Percentiles rank a stretch among this genome's conserved stretches.
Conservation (phyloP, 2,888 invertebrate genomes). For the Drepana falcataria region DNA sequence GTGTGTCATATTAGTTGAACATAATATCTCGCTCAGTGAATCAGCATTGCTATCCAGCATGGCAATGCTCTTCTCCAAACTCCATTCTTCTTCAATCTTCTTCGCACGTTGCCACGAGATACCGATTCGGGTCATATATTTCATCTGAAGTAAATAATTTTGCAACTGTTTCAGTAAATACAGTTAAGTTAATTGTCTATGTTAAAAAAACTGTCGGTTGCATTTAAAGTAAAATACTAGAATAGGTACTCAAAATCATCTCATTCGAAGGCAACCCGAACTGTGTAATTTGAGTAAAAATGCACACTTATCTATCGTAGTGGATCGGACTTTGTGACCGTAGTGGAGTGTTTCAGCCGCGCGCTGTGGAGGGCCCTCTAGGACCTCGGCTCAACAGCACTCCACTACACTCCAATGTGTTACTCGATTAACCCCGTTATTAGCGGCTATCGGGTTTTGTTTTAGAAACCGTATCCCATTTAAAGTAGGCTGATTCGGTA, state of each 20-base stretch:
- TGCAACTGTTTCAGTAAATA: no score
- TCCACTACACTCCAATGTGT: slow-evolving; percentile 26
- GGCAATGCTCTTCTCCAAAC: no score
- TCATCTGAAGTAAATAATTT: no score
- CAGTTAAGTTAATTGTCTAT: no score
- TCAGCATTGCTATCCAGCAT: no score
- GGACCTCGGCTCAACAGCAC: slow-evolving; percentile 11
- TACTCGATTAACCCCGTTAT: slow-evolving; percentile 32
- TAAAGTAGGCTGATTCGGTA: not conserved
- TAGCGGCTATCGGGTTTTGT: slow-evolving; percentile 20
- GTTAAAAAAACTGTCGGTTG: no score
- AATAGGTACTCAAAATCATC: slow-evolving; percentile 1
- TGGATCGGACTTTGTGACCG: slow-evolving; percentile 20
- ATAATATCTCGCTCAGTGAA: no score
- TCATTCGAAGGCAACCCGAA: slow-evolving; percentile 8
- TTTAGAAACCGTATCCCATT: slow-evolving; percentile 6
- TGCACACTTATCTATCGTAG: slow-evolving; percentile 25
- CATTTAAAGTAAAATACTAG: no score
- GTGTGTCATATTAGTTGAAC: no score
- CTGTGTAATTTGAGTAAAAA: slow-evolving; percentile 22
- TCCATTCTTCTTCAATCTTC: no score
- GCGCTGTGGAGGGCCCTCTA: slow-evolving; percentile 15
- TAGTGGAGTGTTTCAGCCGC: slow-evolving; percentile 24
- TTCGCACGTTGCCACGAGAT: no score
- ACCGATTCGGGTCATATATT: no score